These are phyloP conservation scores for Ommatoiulus sabulosus DNA, from an alignment of 2,888 invertebrate genomes.

Conservation along the genomic window DNA sequence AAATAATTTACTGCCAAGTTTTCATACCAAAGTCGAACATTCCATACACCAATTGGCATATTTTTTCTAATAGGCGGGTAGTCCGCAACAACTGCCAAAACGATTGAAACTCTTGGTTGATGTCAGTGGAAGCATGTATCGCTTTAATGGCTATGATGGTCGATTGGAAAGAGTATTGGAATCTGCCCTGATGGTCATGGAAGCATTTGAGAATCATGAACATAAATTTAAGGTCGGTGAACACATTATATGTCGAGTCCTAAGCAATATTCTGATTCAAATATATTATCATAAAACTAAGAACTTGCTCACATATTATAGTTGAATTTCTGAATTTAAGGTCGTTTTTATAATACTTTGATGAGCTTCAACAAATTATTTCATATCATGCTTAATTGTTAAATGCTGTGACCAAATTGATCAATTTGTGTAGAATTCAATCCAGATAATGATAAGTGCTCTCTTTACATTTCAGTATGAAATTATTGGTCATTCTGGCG, in stretches of 20 bases:
- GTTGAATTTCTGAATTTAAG: no score
- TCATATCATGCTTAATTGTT: no score
- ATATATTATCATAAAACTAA: no score
- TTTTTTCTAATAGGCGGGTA: conserved; percentile 73
- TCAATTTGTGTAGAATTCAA: no score
- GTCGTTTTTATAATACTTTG: no score
- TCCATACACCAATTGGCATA: background rate
- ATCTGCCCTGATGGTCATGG: conserved; percentile 88
- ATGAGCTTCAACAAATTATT: no score
- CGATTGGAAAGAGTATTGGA: conserved; percentile 92
- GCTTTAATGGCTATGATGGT: conserved; percentile 96
- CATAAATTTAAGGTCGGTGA: conserved; percentile 77
- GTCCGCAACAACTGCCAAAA: conserved; percentile 88
- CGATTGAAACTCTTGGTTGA: conserved; percentile 87
- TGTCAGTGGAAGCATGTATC: conserved; percentile 97
- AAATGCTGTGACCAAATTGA: no score
- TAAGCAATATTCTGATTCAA: no score
- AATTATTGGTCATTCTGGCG: conserved; percentile 94
- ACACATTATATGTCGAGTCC: no score
- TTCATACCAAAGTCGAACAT: background rate
- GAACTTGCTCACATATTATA: no score
- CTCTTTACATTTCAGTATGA: conserved; percentile 79
- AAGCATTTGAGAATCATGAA: conserved; percentile 89
- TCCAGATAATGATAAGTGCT: no score
- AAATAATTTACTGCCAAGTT: background rate